Evolutionary conservation across 2,113 vertebrate genomes (phyloP).

Genomic region (Neolamprologus toae): DNA sequence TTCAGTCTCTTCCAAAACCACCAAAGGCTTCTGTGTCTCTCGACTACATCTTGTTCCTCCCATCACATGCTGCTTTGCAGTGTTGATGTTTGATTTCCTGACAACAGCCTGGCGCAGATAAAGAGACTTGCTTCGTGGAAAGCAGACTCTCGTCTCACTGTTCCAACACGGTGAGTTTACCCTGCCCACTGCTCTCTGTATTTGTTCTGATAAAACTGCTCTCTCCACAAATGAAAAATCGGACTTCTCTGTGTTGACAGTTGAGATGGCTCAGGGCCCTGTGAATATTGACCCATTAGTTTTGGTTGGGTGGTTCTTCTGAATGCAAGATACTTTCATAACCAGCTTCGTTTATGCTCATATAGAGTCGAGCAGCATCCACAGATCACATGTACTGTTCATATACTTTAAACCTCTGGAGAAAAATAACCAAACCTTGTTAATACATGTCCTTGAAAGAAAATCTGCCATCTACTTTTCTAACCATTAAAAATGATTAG

Average conservation of each 20-base stretch:
- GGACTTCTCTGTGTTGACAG: background rate
- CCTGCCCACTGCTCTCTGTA: background rate
- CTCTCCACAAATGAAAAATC: constrained; percentile 21
- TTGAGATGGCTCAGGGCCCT: background rate
- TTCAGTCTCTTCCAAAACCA: background rate
- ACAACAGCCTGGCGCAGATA: background rate
- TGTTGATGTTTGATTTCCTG: constrained; percentile 7
- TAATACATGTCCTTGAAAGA: background rate
- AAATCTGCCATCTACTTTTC: background rate
- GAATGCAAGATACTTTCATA: constrained; percentile 41
- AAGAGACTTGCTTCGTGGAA: background rate
- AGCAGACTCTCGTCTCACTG: background rate
- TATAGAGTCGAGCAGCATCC: background rate
- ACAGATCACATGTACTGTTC: background rate
- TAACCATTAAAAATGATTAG: background rate
- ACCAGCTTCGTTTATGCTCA: background rate
- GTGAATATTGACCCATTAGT: constrained; percentile 68
- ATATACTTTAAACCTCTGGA: background rate
- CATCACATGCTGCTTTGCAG: background rate
- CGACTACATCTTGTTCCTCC: background rate
- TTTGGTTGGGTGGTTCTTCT: constrained; percentile 68
- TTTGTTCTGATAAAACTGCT: constrained; percentile 43
- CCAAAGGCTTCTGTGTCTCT: background rate
- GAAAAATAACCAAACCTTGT: background rate
- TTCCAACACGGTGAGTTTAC: background rate